Evolutionary conservation across 37 sponge, comb jelly and placozoan genomes (phyloP).

Genomic region (Bolinopsis microptera): DNA sequence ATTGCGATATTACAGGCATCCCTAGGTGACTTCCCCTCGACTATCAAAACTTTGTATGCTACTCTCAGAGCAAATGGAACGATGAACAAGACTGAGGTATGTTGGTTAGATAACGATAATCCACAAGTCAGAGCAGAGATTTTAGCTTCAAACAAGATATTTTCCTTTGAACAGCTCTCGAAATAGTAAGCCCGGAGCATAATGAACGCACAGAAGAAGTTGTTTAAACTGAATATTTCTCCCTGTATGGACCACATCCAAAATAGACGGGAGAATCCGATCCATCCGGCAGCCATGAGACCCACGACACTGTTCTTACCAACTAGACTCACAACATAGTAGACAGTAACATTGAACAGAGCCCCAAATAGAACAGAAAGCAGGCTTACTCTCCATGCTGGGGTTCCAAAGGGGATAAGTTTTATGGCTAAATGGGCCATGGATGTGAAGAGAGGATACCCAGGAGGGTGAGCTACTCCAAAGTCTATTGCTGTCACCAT

Average conservation of each 20-base stretch:
- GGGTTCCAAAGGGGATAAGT: constrained; percentile 8
- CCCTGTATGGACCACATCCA: constrained; percentile 67
- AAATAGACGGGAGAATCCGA: constrained; percentile 43
- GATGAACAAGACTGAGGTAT: constrained; percentile 46
- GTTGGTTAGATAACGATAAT: constrained; percentile 51
- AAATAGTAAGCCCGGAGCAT: constrained; percentile 48
- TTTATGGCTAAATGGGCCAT: neutral
- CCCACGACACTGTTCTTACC: constrained; percentile 37
- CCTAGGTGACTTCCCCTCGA: neutral
- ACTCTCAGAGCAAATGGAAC: constrained; percentile 35
- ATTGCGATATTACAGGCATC: neutral
- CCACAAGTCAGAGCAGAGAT: constrained; percentile 45
- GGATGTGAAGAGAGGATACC: constrained; percentile 37
- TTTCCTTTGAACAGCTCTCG: neutral
- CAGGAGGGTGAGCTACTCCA: constrained; percentile 57
- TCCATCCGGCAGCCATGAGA: constrained; percentile 37
- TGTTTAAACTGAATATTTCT: constrained; percentile 51
- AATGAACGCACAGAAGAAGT: constrained; percentile 21
- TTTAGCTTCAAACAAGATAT: neutral
- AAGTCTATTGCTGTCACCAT: constrained; percentile 60
- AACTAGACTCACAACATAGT: constrained; percentile 10
- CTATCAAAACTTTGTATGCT: constrained; percentile 7
- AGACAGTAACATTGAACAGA: constrained; percentile 15
- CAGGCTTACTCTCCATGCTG: constrained; percentile 40
- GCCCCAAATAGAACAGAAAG: constrained; percentile 47